A percentile compares a stretch with the other conserved stretches of the same genome.
phyloP scores from a whole-genome alignment of 2,888 invertebrate genomes.

The Coenonympha glycerion region DNA sequence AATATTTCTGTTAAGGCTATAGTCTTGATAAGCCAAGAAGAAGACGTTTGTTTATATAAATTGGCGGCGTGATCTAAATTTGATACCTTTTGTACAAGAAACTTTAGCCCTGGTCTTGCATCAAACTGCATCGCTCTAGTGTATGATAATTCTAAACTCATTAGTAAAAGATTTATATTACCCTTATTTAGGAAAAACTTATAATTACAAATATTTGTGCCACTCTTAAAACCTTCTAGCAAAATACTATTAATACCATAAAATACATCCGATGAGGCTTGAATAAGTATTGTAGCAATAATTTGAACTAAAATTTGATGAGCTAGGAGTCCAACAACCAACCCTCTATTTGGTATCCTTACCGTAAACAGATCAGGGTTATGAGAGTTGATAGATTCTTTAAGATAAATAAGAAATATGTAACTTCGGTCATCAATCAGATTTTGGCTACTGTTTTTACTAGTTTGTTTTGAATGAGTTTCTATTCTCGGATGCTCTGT shows the following conservation, averaged over 20 bases:
- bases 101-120: constrained; percentile 92
- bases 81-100: constrained; percentile 94
- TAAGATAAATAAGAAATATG: constrained; percentile 89
- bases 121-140: constrained; percentile 91
- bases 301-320: constrained; percentile 95
- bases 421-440: constrained; percentile 89
- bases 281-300: constrained; percentile 89
- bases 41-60: constrained; percentile 93
- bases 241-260: constrained; percentile 79
- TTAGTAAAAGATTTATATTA: constrained; percentile 82
- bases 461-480: constrained; percentile 48
- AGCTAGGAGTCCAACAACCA: constrained; percentile 91
- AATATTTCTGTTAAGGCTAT: constrained; percentile 91
- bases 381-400: constrained; percentile 80
- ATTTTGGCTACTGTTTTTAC: constrained; percentile 60
- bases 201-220: constrained; percentile 60
- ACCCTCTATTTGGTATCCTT: constrained; percentile 89
- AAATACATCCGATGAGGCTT: constrained; percentile 80
- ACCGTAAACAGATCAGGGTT: constrained; percentile 87
- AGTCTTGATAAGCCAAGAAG: constrained; percentile 92
- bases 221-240: constrained; percentile 67
- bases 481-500: constrained; percentile 71
- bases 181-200: constrained; percentile 73
- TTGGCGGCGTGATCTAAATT: constrained; percentile 90
- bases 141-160: constrained; percentile 88